Evolutionary conservation across 2,888 invertebrate genomes (phyloP), one percentile per base, ranked within the genome.

Genomic region (Apotomis betuletana): DNA sequence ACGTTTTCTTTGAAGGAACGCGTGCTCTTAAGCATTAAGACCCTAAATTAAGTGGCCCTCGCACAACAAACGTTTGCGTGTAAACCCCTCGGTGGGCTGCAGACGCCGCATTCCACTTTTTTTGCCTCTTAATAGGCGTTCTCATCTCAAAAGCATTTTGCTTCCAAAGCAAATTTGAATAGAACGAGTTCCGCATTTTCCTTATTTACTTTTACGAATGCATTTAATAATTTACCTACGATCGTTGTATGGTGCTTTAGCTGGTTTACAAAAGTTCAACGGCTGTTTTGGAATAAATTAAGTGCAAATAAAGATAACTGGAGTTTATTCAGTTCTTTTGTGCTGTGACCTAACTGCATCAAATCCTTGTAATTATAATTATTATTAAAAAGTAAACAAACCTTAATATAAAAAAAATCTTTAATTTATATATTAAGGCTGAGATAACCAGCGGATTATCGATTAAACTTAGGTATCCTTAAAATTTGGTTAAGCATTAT

Each of bases 1-100:
- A 78, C 75, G 74, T 77, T 81, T 78, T 77, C 78, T 80, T 80
- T 80, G 77, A 75, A 78, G 75, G 75, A 76, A 77, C 74, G 77
- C 76, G 75, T 79, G 74, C 75, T 75, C 49, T 63, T 65, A 52
- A 49, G 77, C 80, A 80, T 84, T 84, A 84, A 74, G 75, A 70
- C 59, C 75, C 76, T 74, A 78, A 82, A 83, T 83, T 81, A 81
- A 81, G 82, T 81, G 77, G 76, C 74, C 70, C 78, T 74, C 57
- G 65, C 64, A 60, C 64, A 58, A 74, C 74, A 78, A 79, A 79
- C 76, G 69, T 67, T 74, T 65, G 62, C 72, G 67, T 74, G 69
- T 70, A 74, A 75, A 75, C 71, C 74, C 73, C 79, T 79, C 64
- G 73, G 69, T 69, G 54, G 44, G 49, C 52, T 65, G 55, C 65